Percentiles rank a stretch among this genome's conserved stretches.
Conservation (phyloP, 1,140 invertebrate genomes). For the Daktulosphaira vitifoliae region DNA sequence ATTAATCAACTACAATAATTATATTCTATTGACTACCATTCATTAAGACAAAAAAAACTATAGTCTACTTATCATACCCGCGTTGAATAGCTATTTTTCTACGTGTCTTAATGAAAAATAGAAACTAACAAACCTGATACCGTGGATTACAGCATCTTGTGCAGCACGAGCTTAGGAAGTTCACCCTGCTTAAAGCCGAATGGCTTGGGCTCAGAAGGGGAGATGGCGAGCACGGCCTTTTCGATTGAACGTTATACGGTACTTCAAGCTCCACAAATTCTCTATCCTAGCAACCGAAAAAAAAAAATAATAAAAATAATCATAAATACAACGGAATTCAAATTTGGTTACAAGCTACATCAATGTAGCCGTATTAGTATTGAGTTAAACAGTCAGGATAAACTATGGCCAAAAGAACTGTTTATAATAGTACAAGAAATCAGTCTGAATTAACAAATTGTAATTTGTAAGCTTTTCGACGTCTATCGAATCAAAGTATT, state of each 20-base stretch:
- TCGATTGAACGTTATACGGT: slow-evolving; percentile 83
- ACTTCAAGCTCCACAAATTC: slow-evolving; percentile 94
- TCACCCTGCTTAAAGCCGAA: slow-evolving; percentile 63
- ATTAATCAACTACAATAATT: neutral
- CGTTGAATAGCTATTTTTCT: neutral
- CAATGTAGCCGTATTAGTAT: no score
- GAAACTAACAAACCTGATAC: slow-evolving; percentile 63
- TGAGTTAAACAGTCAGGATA: no score
- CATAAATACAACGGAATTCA: no score
- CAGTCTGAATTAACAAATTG: no score
- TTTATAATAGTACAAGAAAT: no score
- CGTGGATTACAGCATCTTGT: slow-evolving; percentile 77
- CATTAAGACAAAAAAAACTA: neutral
- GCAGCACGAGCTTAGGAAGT: slow-evolving; percentile 72
- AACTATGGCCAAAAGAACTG: no score
- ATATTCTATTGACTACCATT: neutral
- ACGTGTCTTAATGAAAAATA: slow-evolving; percentile 34
- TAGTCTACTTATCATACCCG: neutral
- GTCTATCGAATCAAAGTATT: no score
- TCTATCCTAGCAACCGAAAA: slow-evolving; percentile 64
- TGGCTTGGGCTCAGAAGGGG: slow-evolving; percentile 79
- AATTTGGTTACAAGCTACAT: no score
- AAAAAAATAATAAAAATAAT: slow-evolving; percentile 6
- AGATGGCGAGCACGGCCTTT: slow-evolving; percentile 75
- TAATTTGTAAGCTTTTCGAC: no score